Base-by-base conservation (phyloP, 2,888 invertebrate species). In the Rotaria socialis region DNA sequence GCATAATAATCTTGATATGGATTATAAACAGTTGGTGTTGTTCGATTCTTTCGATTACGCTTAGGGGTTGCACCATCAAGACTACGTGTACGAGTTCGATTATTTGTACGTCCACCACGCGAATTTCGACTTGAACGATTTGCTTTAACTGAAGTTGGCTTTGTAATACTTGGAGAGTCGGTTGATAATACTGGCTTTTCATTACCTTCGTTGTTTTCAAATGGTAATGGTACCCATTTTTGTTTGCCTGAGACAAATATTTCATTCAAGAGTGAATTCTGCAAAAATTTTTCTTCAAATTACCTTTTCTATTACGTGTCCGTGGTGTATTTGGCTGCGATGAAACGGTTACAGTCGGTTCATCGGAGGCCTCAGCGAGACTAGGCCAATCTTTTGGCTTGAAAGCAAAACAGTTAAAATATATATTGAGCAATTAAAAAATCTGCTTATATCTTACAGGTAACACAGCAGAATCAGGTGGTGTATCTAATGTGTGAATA, bases 21-120 rank as follows among this genome's bases (percentile, higher is more conserved):
- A 80, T 43, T 80, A n/a, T 47, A 47, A 47, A 24, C 19, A 19
- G 47, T 47, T 35, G 67, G 35, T 4, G 67, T 11, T 67, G 35
- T 10, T 41, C 67, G 67, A 35, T 67, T 67, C 27, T 67, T 67
- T 35, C 67, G 67, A 67, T 67, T 67, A 7, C 35, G 27, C 35
- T 67, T 67, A 35, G 67, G 67, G 5, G n/a, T n/a, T n/a, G 43
- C 47, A 47, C 86, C 56, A 52, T 86, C 86, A 43, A 86, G 58
- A 47, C 85, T 85, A 55, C 84, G 85, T 41, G 86, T 85, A 5
- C 86, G 74, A 27, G 27, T 24, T n/a, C 84, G 56, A n/a, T 56
- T n/a, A n/a, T 10, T 24, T 47, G 47, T 16, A 11, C 47, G 43
- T 47, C 11, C 80, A 47, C 14, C n/a, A 47, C 80, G 80, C 47